A percentile compares a stretch with the other conserved stretches of the same genome.
Evolutionary conservation across 1,140 invertebrate species (phyloP).

Genomic region (Drosophila pectinifera): DNA sequence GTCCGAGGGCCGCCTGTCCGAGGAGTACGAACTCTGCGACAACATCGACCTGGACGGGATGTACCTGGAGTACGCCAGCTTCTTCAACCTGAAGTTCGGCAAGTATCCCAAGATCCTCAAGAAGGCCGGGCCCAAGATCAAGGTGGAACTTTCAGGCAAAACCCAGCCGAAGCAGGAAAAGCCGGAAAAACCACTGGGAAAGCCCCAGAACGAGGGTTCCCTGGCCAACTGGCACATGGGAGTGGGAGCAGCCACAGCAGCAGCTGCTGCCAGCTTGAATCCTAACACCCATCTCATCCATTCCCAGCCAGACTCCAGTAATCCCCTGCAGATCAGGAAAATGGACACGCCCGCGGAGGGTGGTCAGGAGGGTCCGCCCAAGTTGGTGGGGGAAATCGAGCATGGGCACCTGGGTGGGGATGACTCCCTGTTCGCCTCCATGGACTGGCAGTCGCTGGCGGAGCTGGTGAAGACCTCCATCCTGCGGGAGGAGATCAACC

Average conservation of each 20-base stretch:
- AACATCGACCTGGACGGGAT: slow-evolving; percentile 95
- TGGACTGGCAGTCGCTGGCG: slow-evolving; percentile 73
- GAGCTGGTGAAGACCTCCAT: slow-evolving; percentile 75
- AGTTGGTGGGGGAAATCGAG: slow-evolving; percentile 66
- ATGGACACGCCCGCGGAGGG: slow-evolving; percentile 44
- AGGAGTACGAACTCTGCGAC: slow-evolving; percentile 93
- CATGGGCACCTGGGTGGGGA: slow-evolving; percentile 58
- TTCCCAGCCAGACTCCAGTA: background rate
- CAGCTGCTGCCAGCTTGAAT: slow-evolving; percentile 43
- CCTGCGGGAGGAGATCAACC: slow-evolving; percentile 55
- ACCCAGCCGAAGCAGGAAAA: background rate
- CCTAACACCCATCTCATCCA: background rate
- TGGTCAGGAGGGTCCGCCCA: background rate
- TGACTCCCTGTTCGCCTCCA: slow-evolving; percentile 54
- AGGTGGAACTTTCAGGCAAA: slow-evolving; percentile 52
- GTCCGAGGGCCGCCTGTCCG: slow-evolving; percentile 89
- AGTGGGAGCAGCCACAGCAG: slow-evolving; percentile 59
- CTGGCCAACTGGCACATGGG: slow-evolving; percentile 59
- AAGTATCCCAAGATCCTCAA: slow-evolving; percentile 93
- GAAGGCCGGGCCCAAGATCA: slow-evolving; percentile 82
- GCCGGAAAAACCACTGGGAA: background rate
- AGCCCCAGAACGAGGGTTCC: slow-evolving; percentile 1
- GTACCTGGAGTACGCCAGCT: slow-evolving; percentile 94
- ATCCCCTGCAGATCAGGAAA: slow-evolving; percentile 62
- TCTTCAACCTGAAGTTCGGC: slow-evolving; percentile 93